phyloP scores from a whole-genome alignment of 2,888 invertebrate genomes.

The Tanytarsus gracilentus region DNA sequence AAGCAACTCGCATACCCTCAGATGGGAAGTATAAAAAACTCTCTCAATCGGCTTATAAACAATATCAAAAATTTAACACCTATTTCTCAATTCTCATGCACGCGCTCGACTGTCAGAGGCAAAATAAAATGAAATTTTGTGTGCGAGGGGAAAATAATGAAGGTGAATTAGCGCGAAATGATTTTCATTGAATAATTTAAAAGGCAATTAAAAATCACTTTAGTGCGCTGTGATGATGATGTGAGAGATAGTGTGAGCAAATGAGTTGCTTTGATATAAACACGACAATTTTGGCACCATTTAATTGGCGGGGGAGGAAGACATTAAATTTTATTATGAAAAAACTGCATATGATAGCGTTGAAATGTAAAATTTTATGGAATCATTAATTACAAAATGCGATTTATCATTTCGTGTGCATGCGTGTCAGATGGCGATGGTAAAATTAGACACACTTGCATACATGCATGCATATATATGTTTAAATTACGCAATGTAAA shows the following conservation, averaged over 20 bases:
- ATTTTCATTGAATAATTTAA: slow-evolving; percentile 17
- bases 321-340: neutral
- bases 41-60: too few species aligned
- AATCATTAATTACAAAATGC: slow-evolving; percentile 17
- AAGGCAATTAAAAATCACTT: slow-evolving; percentile 16
- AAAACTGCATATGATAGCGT: neutral
- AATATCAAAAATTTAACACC: too few species aligned
- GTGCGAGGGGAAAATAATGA: neutral
- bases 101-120: too few species aligned
- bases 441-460: neutral
- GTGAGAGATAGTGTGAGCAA: too few species aligned
- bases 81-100: too few species aligned
- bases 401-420: slow-evolving; percentile 13
- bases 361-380: neutral
- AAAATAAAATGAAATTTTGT: too few species aligned
- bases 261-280: neutral
- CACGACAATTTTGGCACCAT: neutral
- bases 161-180: slow-evolving; percentile 15
- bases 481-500: too few species aligned
- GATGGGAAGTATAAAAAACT: too few species aligned
- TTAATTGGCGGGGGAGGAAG: neutral
- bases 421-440: slow-evolving; percentile 1
- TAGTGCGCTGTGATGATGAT: too few species aligned
- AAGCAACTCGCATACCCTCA: too few species aligned
- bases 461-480: neutral